phyloP scores from a whole-genome alignment of 2,888 invertebrate genomes.

The Habroteleia sp. region DNA sequence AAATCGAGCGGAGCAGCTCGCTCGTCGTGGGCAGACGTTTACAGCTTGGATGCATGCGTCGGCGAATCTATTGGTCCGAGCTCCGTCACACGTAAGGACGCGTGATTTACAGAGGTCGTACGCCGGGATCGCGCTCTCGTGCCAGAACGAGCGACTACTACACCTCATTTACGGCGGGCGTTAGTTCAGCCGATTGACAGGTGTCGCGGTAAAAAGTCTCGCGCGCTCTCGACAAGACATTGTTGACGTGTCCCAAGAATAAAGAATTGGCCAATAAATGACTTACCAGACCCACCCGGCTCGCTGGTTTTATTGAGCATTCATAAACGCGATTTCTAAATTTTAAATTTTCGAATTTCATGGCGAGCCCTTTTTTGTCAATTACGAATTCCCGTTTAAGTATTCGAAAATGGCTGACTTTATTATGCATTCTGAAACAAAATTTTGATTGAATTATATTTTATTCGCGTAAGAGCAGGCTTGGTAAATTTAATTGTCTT shows the following conservation, averaged over 20 bases:
- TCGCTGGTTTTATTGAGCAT: constrained; percentile 28
- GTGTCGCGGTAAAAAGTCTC: constrained; percentile 42
- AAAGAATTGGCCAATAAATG: constrained; percentile 41
- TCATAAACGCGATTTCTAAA: constrained; percentile 33
- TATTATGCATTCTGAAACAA: too few relatives aligned
- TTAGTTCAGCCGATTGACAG: constrained; percentile 55
- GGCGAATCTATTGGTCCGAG: constrained; percentile 32
- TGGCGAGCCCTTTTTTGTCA: too few relatives aligned
- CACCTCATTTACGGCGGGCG: constrained; percentile 48
- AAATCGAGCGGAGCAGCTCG: constrained; percentile 5
- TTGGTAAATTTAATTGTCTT: too few relatives aligned
- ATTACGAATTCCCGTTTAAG: too few relatives aligned
- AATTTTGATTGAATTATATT: too few relatives aligned
- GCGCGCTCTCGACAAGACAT: constrained; percentile 24
- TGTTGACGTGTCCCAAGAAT: constrained; percentile 32
- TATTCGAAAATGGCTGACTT: too few relatives aligned
- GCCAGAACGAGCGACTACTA: constrained; percentile 31
- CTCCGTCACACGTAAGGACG: constrained; percentile 44
- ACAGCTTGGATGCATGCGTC: constrained; percentile 28
- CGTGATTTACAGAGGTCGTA: constrained; percentile 58
- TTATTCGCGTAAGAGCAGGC: too few relatives aligned
- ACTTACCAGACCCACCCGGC: constrained; percentile 21
- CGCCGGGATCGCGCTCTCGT: constrained; percentile 31
- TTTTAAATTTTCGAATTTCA: constrained; percentile 9
- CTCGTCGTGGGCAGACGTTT: constrained; percentile 54